Evolutionary conservation across 2,888 invertebrate species (phyloP), one percentile per base, ranked within the genome.

Genomic region (Chrysolina haemoptera): DNA sequence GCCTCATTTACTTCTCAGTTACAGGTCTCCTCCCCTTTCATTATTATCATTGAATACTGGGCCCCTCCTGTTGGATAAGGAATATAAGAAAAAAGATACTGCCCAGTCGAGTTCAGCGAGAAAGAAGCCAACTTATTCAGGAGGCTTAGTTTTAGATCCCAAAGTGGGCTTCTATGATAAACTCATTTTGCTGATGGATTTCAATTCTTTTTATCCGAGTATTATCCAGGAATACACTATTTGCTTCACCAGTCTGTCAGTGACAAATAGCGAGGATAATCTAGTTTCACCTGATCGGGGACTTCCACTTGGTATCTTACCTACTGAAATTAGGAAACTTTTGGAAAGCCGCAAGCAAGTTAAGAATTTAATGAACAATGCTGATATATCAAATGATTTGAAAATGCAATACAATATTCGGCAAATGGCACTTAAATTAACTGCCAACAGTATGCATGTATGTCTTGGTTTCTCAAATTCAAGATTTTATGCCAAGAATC

Each of bases 211-310:
- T 71, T 99, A 99, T 88, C 99, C 99, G 0, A 98, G 98, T 85
- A 99, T 99, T 79, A 99, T 99, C 82, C 99, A 99, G 86, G 99
- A 99, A 86, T 99, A 96, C 87, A 99, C 99, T 87, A 96, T 99
- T 80, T 99, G 99, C 87, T 99, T 99, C 86, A 99, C 99, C 0
- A 99, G 99, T 6, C 80, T 87, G 70, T 78, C 83, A 1, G 70
- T 80, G 9, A 76, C 77, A 46, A 75, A 80, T 63, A 62, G 75
- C 14, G 83, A 84, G 62, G 82, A 84, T 10, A 80, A 83, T 62
- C 74, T 83, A 50, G 80, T 82, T 55, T 72, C 86, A 35, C 92
- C 92, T 0, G 89, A 90, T 72, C 79, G 86, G 22, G 84, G 83
- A 74, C 80, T 89, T 41, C 89, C 90, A 27, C 90, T 92, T 8